These are phyloP conservation scores for Iphiclides podalirius DNA, from an alignment of 2,888 invertebrate genomes.

Conservation along the genomic window DNA sequence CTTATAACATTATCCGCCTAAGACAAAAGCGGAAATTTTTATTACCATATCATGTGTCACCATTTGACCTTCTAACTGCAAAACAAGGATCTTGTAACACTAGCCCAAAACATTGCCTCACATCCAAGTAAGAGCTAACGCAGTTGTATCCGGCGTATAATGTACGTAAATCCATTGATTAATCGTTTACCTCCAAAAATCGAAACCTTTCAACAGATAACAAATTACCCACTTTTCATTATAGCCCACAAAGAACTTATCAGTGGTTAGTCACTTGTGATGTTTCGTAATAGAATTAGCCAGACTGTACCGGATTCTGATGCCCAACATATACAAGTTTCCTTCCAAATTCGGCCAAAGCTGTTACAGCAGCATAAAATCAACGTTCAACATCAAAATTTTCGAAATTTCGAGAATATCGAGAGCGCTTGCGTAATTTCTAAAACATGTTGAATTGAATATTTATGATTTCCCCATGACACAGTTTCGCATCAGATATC, in stretches of 20 bases:
- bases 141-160: conserved; percentile 12
- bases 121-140: conserved; percentile 8
- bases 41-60: conserved; percentile 11
- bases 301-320: background rate
- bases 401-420: conserved; percentile 17
- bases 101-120: conserved; percentile 1
- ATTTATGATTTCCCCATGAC: conserved; percentile 7
- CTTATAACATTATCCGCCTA: background rate
- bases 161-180: conserved; percentile 6
- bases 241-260: background rate
- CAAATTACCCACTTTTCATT: background rate
- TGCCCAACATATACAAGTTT: conserved; percentile 7
- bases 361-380: conserved; percentile 10
- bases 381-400: conserved; percentile 14
- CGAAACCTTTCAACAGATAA: background rate
- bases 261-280: background rate
- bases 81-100: conserved; percentile 17
- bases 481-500: conserved; percentile 7
- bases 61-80: conserved; percentile 14
- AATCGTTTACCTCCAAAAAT: background rate
- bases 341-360: conserved; percentile 7
- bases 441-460: conserved; percentile 2
- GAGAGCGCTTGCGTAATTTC: conserved; percentile 8
- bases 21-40: conserved; percentile 10
- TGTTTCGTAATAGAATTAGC: conserved; percentile 3